phyloP scores from a whole-genome alignment of 2,888 invertebrate genomes.

The Tenodera sinensis region DNA sequence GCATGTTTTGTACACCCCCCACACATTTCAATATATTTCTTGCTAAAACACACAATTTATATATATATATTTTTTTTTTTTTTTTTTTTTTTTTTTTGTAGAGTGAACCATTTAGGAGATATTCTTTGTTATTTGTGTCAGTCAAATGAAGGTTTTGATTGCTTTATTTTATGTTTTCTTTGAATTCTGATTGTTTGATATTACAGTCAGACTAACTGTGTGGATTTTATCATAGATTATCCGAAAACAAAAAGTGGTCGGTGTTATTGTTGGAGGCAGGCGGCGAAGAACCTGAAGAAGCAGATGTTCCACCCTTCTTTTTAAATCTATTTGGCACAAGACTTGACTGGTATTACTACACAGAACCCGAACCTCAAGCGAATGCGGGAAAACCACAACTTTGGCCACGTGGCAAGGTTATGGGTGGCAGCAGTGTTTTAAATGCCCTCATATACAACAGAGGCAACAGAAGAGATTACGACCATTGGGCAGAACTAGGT shows the following conservation, averaged over 20 bases:
- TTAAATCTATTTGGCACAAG: not conserved
- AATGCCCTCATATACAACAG: not conserved
- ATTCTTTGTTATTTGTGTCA: no score
- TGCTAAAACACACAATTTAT: no score
- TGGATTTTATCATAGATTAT: not conserved
- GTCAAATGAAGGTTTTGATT: no score
- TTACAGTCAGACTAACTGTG: no score
- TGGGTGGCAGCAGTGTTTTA: not conserved
- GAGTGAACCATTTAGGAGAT: no score
- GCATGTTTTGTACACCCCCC: no score
- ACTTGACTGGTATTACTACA: not conserved
- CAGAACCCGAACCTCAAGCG: not conserved
- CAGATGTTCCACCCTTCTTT: not conserved
- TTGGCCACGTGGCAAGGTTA: not conserved
- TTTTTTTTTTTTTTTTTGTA: no score
- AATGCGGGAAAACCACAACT: not conserved
- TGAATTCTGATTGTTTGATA: no score
- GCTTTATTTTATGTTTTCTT: no score
- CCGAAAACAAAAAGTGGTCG: not conserved
- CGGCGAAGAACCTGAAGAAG: not conserved
- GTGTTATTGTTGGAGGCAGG: constrained; percentile 8
- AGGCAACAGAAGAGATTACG: constrained; percentile 7
- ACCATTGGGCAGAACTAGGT: not conserved
- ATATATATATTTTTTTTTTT: no score
- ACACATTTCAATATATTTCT: no score